phyloP scores from a whole-genome alignment of 2,113 vertebrate species.

The Xiphorhynchus elegans region DNA sequence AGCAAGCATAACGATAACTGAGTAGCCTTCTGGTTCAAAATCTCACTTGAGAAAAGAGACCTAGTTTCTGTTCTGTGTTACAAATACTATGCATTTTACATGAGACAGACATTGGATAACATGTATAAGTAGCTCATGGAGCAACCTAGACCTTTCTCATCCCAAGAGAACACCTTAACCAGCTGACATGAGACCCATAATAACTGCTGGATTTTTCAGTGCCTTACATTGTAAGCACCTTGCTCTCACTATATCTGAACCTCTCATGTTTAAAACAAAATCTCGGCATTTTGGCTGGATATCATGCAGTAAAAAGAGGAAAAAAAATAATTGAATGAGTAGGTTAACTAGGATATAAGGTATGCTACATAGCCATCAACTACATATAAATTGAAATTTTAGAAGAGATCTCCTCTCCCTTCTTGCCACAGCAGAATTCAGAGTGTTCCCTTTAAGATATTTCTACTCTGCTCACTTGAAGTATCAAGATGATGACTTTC shows the following conservation, averaged over 20 bases:
- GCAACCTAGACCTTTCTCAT: background rate
- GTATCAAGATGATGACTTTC: too few relatives aligned
- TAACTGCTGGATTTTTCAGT: background rate
- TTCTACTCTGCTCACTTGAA: background rate
- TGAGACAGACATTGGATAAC: background rate
- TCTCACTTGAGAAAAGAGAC: background rate
- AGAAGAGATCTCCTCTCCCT: background rate
- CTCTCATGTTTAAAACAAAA: background rate
- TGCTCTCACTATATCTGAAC: background rate
- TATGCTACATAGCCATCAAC: background rate
- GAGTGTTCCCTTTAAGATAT: background rate
- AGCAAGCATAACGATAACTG: background rate
- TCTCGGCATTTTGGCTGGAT: background rate
- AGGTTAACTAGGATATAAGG: background rate
- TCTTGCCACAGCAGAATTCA: background rate
- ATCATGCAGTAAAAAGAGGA: background rate
- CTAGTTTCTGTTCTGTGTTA: background rate
- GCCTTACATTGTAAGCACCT: background rate
- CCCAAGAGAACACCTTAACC: background rate
- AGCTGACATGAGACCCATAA: background rate
- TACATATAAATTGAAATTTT: background rate
- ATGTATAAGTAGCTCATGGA: background rate
- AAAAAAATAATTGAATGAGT: background rate
- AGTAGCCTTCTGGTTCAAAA: background rate
- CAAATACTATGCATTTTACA: background rate